A percentile compares a stretch with the other conserved stretches of the same genome.
Evolutionary conservation across 2,113 vertebrate species (phyloP).

Genomic region (Saguinus imperator): DNA sequence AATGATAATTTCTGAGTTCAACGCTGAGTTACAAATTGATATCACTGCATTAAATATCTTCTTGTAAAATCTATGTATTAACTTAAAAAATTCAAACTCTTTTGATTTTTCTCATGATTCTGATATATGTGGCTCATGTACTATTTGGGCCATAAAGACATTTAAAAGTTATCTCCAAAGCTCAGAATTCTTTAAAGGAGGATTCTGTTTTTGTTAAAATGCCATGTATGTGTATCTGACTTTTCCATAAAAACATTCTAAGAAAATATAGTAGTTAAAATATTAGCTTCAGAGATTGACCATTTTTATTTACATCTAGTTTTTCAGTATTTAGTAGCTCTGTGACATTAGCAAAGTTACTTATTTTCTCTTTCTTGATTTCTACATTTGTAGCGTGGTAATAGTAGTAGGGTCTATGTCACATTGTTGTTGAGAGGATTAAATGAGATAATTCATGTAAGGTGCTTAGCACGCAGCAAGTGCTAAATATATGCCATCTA

Average conservation of each 20-base stretch:
- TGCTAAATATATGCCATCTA: neutral
- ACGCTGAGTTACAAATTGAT: neutral
- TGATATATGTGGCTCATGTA: neutral
- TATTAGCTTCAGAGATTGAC: neutral
- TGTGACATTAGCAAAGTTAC: neutral
- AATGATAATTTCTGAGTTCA: neutral
- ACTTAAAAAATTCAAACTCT: neutral
- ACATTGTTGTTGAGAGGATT: neutral
- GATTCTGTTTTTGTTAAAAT: neutral
- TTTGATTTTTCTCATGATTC: slow-evolving; percentile 16
- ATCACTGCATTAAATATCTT: neutral
- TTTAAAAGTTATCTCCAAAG: neutral
- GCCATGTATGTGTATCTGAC: neutral
- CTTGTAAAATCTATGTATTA: neutral
- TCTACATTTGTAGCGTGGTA: neutral
- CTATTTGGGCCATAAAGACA: neutral
- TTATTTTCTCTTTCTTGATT: neutral
- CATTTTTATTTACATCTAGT: neutral
- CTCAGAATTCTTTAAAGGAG: neutral
- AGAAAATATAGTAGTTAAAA: neutral
- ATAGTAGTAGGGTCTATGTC: neutral
- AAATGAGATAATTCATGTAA: slow-evolving; percentile 49
- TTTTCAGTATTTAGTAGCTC: neutral
- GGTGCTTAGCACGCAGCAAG: neutral
- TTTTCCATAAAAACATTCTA: neutral